These are phyloP conservation scores for Seriola quinqueradiata DNA, from an alignment of 2,113 vertebrate species.

Conservation along the genomic window DNA sequence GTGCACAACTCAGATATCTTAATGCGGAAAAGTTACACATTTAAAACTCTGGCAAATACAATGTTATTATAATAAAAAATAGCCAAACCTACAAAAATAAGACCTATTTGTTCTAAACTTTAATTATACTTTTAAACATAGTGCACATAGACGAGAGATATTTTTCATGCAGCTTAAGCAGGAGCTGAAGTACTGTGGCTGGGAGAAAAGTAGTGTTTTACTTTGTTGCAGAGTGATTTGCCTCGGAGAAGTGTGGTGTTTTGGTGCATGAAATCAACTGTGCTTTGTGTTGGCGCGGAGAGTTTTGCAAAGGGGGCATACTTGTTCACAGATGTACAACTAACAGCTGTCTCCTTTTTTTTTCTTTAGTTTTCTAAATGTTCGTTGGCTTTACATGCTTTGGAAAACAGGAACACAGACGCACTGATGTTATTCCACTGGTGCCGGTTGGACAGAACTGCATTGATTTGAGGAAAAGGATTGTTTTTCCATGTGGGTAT, in stretches of 20 bases:
- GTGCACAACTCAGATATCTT: too few relatives aligned
- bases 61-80: neutral
- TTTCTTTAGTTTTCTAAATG: neutral
- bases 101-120: neutral
- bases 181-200: neutral
- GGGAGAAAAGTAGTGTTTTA: neutral
- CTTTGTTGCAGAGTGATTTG: slow-evolving; percentile 8
- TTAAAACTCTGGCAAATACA: neutral
- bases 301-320: neutral
- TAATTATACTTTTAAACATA: neutral
- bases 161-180: neutral
- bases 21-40: too few relatives aligned
- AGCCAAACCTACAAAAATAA: neutral
- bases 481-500: neutral
- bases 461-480: neutral
- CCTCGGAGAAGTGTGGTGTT: neutral
- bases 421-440: neutral
- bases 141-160: neutral
- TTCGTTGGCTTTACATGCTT: neutral
- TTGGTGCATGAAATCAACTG: slow-evolving; percentile 25
- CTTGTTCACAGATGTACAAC: slow-evolving; percentile 1
- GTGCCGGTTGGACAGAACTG: neutral
- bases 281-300: slow-evolving; percentile 7
- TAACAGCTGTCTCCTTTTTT: slow-evolving; percentile 27
- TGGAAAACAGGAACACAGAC: slow-evolving; percentile 30